Conservation (phyloP, 1,140 invertebrate genomes). For the Hylyphantes graminicola region DNA sequence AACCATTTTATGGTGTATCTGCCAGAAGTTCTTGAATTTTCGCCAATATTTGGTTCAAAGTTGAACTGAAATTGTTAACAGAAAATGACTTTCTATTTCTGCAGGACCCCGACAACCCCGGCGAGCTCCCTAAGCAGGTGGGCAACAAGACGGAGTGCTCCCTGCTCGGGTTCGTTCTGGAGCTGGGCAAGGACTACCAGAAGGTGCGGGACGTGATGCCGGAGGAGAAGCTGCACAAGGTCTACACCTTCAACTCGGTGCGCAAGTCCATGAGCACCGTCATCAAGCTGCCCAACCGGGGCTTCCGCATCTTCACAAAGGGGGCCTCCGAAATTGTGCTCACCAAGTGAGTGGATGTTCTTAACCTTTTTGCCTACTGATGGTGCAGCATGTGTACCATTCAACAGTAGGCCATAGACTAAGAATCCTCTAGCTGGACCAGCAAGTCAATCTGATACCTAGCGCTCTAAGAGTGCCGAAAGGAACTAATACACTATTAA, state of each 20-base stretch:
- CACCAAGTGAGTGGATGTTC: slow-evolving; percentile 95
- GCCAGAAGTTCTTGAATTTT: too few relatives aligned
- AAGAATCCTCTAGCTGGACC: too few relatives aligned
- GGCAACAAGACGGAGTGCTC: slow-evolving; percentile 99
- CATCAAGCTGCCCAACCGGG: slow-evolving; percentile 78
- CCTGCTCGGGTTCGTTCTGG: slow-evolving; percentile 93
- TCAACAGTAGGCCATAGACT: too few relatives aligned
- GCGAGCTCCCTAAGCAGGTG: slow-evolving; percentile 91
- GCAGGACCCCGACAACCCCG: slow-evolving; percentile 81
- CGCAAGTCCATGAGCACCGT: slow-evolving; percentile 99
- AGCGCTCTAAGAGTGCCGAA: too few relatives aligned
- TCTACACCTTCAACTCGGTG: slow-evolving; percentile 99
- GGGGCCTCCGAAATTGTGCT: slow-evolving; percentile 99
- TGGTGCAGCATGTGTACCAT: too few relatives aligned
- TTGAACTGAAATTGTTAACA: too few relatives aligned
- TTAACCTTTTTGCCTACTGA: too few relatives aligned
- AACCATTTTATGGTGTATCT: too few relatives aligned
- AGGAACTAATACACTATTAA: too few relatives aligned
- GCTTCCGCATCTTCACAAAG: slow-evolving; percentile 95
- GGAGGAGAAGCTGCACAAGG: slow-evolving; percentile 93
- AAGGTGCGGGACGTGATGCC: slow-evolving; percentile 85
- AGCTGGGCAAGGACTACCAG: slow-evolving; percentile 92
- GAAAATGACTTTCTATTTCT: neutral
- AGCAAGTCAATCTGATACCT: too few relatives aligned
- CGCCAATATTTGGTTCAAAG: too few relatives aligned